phyloP scores from a whole-genome alignment of 2,113 vertebrate genomes.

The Cebidichthys violaceus region DNA sequence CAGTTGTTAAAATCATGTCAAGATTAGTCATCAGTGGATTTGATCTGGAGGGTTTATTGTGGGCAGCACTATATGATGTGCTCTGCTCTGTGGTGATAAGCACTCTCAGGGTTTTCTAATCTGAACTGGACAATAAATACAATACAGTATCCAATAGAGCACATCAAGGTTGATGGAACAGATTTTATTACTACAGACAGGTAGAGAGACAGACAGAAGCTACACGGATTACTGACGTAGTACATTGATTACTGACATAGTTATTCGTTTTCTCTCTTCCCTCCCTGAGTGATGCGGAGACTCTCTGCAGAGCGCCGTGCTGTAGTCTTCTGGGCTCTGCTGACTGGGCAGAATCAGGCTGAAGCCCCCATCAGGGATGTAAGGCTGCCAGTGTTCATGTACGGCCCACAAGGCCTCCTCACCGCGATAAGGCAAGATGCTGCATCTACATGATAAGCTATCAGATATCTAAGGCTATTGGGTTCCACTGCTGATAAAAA shows the following conservation, averaged over 20 bases:
- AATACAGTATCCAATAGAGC: not conserved
- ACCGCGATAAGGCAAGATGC: slow-evolving; percentile 41
- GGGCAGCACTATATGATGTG: not conserved
- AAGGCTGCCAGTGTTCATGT: slow-evolving; percentile 60
- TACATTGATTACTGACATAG: not conserved
- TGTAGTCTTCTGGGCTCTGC: slow-evolving; percentile 44
- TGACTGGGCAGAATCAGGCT: slow-evolving; percentile 47
- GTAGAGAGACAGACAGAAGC: not conserved
- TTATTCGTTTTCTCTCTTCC: slow-evolving; percentile 3
- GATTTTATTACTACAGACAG: not conserved
- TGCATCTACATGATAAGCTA: slow-evolving; percentile 49
- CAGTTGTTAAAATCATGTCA: slow-evolving; percentile 45
- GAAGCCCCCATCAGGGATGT: slow-evolving; percentile 50
- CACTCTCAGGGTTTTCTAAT: not conserved
- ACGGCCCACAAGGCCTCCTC: slow-evolving; percentile 27
- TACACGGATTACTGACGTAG: not conserved
- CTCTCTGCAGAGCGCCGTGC: slow-evolving; percentile 20
- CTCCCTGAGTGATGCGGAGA: slow-evolving; percentile 9
- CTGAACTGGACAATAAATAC: slow-evolving; percentile 1
- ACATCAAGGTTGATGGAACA: slow-evolving; percentile 8
- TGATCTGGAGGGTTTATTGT: slow-evolving; percentile 14
- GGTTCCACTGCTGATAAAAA: slow-evolving; percentile 42
- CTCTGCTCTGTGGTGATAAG: not conserved
- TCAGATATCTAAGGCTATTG: slow-evolving; percentile 52
- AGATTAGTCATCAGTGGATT: slow-evolving; percentile 34